Conservation (phyloP, 92 coral and sea anemone species). For the Porites evermanni region DNA sequence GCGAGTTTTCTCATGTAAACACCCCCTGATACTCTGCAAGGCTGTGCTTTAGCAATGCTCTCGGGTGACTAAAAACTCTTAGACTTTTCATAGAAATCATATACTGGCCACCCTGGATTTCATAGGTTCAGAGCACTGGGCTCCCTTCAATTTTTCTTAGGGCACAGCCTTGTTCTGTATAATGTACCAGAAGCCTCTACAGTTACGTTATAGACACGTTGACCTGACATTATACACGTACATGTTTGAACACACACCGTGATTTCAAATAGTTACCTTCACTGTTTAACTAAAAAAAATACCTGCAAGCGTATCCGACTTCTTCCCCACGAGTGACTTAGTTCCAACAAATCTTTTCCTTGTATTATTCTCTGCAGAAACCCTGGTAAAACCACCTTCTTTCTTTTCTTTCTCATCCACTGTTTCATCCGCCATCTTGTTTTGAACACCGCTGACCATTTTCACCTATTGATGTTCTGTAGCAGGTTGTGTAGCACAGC, state of each 20-base stretch:
- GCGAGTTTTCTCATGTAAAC: too few species aligned
- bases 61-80: too few species aligned
- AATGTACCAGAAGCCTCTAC: not conserved
- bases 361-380: constrained; percentile 79
- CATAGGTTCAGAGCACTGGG: too few species aligned
- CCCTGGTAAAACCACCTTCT: not conserved
- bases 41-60: too few species aligned
- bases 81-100: too few species aligned
- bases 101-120: too few species aligned
- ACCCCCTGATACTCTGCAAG: too few species aligned
- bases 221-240: not conserved
- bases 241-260: not conserved
- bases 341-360: constrained; percentile 90
- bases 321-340: constrained; percentile 60
- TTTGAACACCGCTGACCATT: not conserved
- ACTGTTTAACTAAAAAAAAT: constrained; percentile 5
- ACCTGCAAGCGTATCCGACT: constrained; percentile 57
- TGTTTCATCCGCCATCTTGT: constrained; percentile 25
- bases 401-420: not conserved
- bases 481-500: too few species aligned
- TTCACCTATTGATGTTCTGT: too few species aligned
- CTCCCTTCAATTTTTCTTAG: too few species aligned
- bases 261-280: not conserved
- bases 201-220: not conserved
- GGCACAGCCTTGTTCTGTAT: too few species aligned